Percentiles rank a stretch among this genome's conserved stretches.
These are phyloP conservation scores for Centropus bengalensis DNA, from an alignment of 2,113 vertebrate species.

Conservation along the genomic window DNA sequence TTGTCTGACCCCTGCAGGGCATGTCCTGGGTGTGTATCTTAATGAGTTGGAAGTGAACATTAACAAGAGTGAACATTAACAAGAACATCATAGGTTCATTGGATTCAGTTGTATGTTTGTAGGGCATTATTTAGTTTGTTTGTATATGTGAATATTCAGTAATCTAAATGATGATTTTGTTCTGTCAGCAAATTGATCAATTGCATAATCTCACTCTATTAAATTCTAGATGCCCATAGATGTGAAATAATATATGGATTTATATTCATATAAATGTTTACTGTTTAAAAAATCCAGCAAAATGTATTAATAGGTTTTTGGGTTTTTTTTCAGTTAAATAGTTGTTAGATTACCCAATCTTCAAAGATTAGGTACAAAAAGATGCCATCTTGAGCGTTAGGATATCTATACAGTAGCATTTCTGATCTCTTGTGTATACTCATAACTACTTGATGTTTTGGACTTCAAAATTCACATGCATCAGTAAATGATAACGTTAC, in stretches of 20 bases:
- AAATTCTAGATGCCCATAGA: neutral
- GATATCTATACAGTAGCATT: neutral
- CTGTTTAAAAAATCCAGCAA: neutral
- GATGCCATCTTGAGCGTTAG: neutral
- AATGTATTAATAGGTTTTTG: neutral
- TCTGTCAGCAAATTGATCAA: neutral
- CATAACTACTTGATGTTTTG: neutral
- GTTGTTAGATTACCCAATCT: neutral
- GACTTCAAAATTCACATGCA: neutral
- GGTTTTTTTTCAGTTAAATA: neutral
- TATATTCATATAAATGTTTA: neutral
- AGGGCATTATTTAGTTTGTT: neutral
- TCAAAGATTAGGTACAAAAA: neutral
- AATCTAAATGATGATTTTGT: neutral
- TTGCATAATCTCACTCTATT: neutral
- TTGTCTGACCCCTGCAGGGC: neutral
- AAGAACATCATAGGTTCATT: neutral
- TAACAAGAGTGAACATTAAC: neutral
- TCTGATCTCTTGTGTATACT: neutral
- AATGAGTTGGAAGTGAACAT: neutral
- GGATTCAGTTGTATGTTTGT: neutral
- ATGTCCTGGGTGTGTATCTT: neutral
- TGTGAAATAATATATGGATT: neutral
- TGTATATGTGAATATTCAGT: neutral
- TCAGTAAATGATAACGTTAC: neutral